Evolutionary conservation across 1,140 invertebrate species (phyloP), one percentile per base, ranked within the genome.

Genomic region (Calosoma granatense): DNA sequence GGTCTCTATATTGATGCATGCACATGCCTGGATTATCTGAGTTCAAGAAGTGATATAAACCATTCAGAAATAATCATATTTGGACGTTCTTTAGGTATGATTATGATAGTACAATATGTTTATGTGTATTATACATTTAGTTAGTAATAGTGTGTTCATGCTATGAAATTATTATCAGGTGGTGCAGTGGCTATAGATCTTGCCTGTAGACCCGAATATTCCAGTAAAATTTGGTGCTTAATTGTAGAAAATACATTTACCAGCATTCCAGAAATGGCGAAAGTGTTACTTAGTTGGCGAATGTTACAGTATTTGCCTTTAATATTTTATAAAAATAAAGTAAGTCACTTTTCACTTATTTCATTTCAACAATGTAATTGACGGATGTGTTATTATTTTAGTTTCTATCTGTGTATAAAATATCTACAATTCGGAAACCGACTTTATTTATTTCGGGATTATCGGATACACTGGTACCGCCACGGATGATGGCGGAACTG

Each of bases 181-280:
- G 71, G 71, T 39, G 70, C 70, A 22, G 70, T 72, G 19, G 71
- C 71, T n/a, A 87, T 95, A 63, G 87, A 94, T 74, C 76, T 94
- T 60, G 87, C 87, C 14, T 81, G 82, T 51, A 81, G 84, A 59
- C 72, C 81, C 51, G 81, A 88, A 59, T 87, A 88, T 70, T 73
- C 75, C 39, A 80, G 80, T 68, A 87, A 83, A 74, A 83, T 95
- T 57, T 86, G 87, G 81, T 91, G 86, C 64, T 71, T 95, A 60
- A 83, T 97, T 61, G 77, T 97, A 22, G 94, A 97, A 75, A 97
- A 97, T 70, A 95, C 93, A 39, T 97, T 97, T 67, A 95, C 92
- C 6, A 92, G 87, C 67, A 91, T 97, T 71, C 91, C 90, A 21
- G 90, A 93, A 61, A 94, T 96, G 83, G 91, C 90, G n/a, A 77